Conservation (phyloP, 1,140 invertebrate species). For the Phocides pigmalion region DNA sequence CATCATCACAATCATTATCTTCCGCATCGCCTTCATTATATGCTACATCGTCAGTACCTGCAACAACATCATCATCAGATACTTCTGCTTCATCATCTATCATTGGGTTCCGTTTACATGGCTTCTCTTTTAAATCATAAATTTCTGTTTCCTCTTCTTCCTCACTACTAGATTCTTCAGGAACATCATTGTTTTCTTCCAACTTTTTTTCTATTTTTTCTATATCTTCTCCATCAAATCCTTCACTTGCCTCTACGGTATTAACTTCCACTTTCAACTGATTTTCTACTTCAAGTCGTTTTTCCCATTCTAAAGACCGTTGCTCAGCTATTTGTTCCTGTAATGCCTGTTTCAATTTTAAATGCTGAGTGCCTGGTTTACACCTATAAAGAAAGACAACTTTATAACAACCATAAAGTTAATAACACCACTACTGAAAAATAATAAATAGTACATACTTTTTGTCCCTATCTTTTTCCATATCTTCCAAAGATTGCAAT, state of each 20-base stretch:
- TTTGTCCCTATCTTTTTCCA: slow-evolving; percentile 76
- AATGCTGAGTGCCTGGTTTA: slow-evolving; percentile 86
- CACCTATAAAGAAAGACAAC: slow-evolving; percentile 48
- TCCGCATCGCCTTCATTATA: slow-evolving; percentile 37
- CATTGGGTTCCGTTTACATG: slow-evolving; percentile 64
- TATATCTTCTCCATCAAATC: slow-evolving; percentile 67
- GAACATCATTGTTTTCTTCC: slow-evolving; percentile 63
- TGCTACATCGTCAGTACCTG: slow-evolving; percentile 51
- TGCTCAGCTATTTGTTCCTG: slow-evolving; percentile 86
- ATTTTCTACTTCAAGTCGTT: slow-evolving; percentile 81
- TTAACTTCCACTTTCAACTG: slow-evolving; percentile 72
- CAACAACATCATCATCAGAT: slow-evolving; percentile 61
- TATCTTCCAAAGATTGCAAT: slow-evolving; percentile 77
- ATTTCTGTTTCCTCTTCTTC: slow-evolving; percentile 73
- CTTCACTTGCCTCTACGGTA: slow-evolving; percentile 48
- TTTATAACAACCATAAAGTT: slow-evolving; percentile 13
- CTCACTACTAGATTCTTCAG: slow-evolving; percentile 64
- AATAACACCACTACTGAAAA: slow-evolving; percentile 16
- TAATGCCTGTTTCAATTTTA: slow-evolving; percentile 86
- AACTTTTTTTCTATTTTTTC: slow-evolving; percentile 70
- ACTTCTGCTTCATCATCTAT: slow-evolving; percentile 80
- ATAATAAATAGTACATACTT: slow-evolving; percentile 51
- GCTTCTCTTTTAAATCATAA: slow-evolving; percentile 75
- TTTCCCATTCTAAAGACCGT: slow-evolving; percentile 86
- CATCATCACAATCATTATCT: slow-evolving; percentile 52